Base-by-base conservation (phyloP, 2,888 invertebrate genomes). In the Brachyptera risi region DNA sequence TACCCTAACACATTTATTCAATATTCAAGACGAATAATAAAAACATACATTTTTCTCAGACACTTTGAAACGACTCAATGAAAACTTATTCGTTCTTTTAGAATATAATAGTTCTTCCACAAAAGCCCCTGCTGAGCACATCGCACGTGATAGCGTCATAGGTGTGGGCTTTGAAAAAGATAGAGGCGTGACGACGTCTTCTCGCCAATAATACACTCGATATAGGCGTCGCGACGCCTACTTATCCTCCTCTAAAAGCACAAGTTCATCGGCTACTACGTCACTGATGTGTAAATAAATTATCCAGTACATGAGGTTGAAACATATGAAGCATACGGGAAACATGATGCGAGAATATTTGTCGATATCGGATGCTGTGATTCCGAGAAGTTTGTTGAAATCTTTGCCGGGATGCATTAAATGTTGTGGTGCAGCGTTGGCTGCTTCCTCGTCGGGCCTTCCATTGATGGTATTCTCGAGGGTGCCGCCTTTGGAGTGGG, bases 251-350 rank as follows among this genome's bases (percentile, higher is more conserved):
- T 83, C 83, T 67, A 91, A 82, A 73, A 90, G 81, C 75, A 93
- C 93, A 78, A 94, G 83, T 80, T 93, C 94, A 77, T 94, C 93
- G 78, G 92, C 92, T 72, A 94, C 92, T 73, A 93, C 93, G 82
- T 95, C 94, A 75, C 93, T 93, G 76, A 95, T 94, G 83, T 95
- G 94, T 71, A 95, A 83, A 76, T 95, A 95, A 74, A 95, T 94
- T 78, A 95, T 94, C 95, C 95, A 95, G 81, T 95, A 95, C 94
- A 95, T 95, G 70, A 95, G 86, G 80, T 98, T 98, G 85, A 98
- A 98, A 79, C 96, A 92, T 68, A 97, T 91, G 83, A 98, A 98
- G 81, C 96, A 93, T 72, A 96, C 92, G 59, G 98, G 98, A 78
- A 99, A 99, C 73, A 96, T 90, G 78, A 97, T 94, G 73, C 98